phyloP scores from a whole-genome alignment of 2,113 vertebrate genomes.

The Pterocles orientalis region DNA sequence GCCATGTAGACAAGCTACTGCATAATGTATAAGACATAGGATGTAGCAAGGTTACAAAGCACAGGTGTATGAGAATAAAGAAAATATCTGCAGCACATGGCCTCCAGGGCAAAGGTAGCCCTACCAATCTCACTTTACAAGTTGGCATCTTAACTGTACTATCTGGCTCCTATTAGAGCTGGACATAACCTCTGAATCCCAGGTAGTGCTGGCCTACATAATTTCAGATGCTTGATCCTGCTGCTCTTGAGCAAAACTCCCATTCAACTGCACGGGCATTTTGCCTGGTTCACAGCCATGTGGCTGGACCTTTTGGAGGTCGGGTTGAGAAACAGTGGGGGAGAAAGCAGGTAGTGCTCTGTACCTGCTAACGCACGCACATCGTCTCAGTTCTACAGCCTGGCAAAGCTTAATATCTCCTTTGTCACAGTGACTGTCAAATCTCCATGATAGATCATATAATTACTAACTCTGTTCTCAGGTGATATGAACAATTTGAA shows the following conservation, averaged over 20 bases:
- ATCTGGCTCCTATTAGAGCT: background rate
- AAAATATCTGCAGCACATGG: background rate
- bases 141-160: background rate
- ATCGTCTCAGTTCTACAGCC: background rate
- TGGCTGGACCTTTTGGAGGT: background rate
- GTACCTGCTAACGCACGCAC: background rate
- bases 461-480: conserved; percentile 10
- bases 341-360: background rate
- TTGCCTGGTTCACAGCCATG: background rate
- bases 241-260: background rate
- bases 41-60: background rate
- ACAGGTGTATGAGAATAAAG: background rate
- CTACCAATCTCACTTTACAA: background rate
- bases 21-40: background rate
- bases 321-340: background rate
- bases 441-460: background rate
- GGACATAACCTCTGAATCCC: background rate
- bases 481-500: background rate
- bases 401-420: background rate
- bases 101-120: background rate
- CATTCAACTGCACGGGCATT: background rate
- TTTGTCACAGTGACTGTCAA: background rate
- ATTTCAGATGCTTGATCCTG: background rate
- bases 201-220: background rate
- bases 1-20: background rate